A percentile compares a stretch with the other conserved stretches of the same genome.
Evolutionary conservation across 2,797 vertebrate species (phyloP).

Genomic region (Meda fulgida): DNA sequence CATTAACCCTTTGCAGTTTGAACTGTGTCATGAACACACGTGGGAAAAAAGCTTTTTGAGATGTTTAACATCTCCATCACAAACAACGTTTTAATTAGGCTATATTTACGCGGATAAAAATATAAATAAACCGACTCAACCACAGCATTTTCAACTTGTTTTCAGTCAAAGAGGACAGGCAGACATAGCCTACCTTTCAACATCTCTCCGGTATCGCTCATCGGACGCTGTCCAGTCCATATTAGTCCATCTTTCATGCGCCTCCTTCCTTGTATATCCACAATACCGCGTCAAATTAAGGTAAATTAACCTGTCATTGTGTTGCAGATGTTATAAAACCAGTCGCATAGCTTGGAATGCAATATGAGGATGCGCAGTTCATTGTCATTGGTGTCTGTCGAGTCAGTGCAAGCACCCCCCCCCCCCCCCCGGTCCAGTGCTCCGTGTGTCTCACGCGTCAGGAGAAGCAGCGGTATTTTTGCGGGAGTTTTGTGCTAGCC

Average conservation of each 20-base stretch:
- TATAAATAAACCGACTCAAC: background rate
- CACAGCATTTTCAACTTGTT: slow-evolving; percentile 4
- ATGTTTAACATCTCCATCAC: background rate
- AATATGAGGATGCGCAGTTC: slow-evolving; percentile 34
- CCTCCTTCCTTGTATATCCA: slow-evolving; percentile 13
- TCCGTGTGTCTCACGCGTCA: slow-evolving; percentile 50
- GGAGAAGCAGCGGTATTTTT: slow-evolving; percentile 55
- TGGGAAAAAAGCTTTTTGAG: background rate
- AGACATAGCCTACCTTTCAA: slow-evolving; percentile 33
- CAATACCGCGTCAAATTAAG: background rate
- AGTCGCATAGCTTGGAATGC: slow-evolving; percentile 7
- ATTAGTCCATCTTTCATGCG: slow-evolving; percentile 30
- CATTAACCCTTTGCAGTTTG: background rate
- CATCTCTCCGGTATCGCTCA: slow-evolving; percentile 33
- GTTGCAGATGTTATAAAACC: slow-evolving; percentile 16
- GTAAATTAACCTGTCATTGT: background rate
- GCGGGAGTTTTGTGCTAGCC: slow-evolving; percentile 50
- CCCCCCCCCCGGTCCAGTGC: slow-evolving; percentile 42
- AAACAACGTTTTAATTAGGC: background rate
- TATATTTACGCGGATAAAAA: background rate
- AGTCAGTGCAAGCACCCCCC: slow-evolving; percentile 31
- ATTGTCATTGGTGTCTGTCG: slow-evolving; percentile 51
- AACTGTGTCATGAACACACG: background rate
- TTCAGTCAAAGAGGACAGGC: background rate
- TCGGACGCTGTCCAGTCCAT: slow-evolving; percentile 50